These are phyloP conservation scores for Eubucco bourcierii DNA, from an alignment of 2,113 vertebrate species.

Conservation along the genomic window DNA sequence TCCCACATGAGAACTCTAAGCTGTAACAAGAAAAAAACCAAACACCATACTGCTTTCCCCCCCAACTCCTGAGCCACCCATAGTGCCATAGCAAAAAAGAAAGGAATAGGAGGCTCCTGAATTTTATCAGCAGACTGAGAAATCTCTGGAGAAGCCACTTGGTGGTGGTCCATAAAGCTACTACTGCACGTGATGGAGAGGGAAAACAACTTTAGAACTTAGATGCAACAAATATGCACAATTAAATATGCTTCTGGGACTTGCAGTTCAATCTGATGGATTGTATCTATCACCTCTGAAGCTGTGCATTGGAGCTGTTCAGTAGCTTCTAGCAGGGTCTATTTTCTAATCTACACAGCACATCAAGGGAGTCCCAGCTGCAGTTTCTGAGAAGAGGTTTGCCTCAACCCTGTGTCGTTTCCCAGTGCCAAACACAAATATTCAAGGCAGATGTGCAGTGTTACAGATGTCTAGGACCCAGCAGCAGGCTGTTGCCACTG, in stretches of 20 bases:
- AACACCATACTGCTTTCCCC: not conserved
- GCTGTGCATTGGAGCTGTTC: not conserved
- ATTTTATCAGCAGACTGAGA: not conserved
- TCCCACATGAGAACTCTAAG: not conserved
- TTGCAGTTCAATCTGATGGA: not conserved
- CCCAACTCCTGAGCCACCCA: not conserved
- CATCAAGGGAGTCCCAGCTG: fast-evolving
- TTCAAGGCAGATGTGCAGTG: not conserved
- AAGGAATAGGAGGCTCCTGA: not conserved
- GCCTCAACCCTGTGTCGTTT: not conserved
- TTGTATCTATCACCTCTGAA: not conserved
- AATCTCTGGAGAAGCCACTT: not conserved
- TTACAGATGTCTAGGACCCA: not conserved
- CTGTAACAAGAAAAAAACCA: not conserved
- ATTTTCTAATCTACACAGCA: not conserved
- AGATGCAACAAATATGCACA: not conserved
- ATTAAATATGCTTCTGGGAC: not conserved
- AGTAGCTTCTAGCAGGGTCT: not conserved
- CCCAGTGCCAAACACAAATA: not conserved
- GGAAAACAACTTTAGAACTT: not conserved
- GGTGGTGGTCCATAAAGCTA: not conserved
- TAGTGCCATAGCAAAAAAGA: not conserved
- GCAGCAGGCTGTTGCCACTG: not conserved
- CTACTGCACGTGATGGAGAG: not conserved
- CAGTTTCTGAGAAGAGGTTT: not conserved